A percentile compares a stretch with the other conserved stretches of the same genome.
Conservation (phyloP, 2,113 vertebrate genomes). For the Synodontis membranacea region DNA sequence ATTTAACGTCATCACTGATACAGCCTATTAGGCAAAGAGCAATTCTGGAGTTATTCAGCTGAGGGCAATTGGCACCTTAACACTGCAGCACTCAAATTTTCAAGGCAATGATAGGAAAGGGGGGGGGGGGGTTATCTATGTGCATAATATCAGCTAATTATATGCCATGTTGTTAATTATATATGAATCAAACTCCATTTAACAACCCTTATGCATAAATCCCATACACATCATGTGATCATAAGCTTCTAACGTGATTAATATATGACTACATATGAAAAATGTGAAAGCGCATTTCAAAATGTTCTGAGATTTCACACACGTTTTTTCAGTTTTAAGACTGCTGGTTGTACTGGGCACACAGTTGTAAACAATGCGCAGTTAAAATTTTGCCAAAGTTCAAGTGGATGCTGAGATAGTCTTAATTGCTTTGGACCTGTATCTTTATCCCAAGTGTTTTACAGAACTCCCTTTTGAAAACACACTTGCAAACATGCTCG, state of each 20-base stretch:
- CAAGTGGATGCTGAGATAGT: not conserved
- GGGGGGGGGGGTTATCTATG: not conserved
- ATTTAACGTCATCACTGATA: slow-evolving; percentile 10
- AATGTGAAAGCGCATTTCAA: not conserved
- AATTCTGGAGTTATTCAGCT: not conserved
- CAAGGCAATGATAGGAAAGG: not conserved
- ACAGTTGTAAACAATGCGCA: not conserved
- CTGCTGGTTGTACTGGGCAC: not conserved
- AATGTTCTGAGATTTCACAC: not conserved
- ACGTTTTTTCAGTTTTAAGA: not conserved
- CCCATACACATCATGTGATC: not conserved
- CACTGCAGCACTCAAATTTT: not conserved
- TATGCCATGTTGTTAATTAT: not conserved
- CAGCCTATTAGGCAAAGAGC: not conserved
- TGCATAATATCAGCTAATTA: not conserved
- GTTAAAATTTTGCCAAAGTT: not conserved
- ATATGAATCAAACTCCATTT: not conserved
- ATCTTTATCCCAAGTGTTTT: not conserved
- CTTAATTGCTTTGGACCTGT: not conserved
- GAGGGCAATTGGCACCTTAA: not conserved
- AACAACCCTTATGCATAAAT: not conserved
- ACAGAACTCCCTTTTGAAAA: not conserved
- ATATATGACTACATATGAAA: not conserved
- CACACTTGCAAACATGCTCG: not conserved
- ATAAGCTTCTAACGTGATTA: not conserved